Evolutionary conservation across 2,888 invertebrate genomes (phyloP).

Genomic region (Drosophila mulleri): DNA sequence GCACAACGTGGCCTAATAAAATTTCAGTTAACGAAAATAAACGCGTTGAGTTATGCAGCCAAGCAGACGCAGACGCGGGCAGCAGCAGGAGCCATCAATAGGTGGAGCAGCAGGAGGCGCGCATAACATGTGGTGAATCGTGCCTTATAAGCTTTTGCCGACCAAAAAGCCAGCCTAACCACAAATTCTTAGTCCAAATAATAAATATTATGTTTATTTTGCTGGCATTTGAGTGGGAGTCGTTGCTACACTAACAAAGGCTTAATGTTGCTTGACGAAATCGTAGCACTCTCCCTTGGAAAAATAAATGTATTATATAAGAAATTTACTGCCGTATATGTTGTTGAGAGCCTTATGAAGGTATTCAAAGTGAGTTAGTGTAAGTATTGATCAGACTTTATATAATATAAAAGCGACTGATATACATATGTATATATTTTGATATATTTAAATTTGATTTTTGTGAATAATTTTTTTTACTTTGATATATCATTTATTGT

Average conservation of each 20-base stretch:
- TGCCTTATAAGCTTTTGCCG: slow-evolving; percentile 26
- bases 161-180: slow-evolving; percentile 18
- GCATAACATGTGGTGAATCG: background rate
- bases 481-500: too few relatives aligned
- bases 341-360: too few relatives aligned
- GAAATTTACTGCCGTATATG: background rate
- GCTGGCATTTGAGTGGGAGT: slow-evolving; percentile 2
- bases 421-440: too few relatives aligned
- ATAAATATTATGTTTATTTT: slow-evolving; percentile 44
- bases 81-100: background rate
- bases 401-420: background rate
- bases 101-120: background rate
- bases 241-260: slow-evolving; percentile 13
- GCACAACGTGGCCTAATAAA: slow-evolving; percentile 70
- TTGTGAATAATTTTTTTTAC: too few relatives aligned
- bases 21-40: slow-evolving; percentile 71
- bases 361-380: too few relatives aligned
- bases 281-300: background rate
- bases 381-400: background rate
- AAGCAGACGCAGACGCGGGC: background rate
- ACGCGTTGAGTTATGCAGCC: slow-evolving; percentile 49
- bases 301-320: background rate
- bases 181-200: slow-evolving; percentile 29
- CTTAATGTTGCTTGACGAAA: background rate
- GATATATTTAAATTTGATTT: too few relatives aligned